phyloP scores from a whole-genome alignment of 1,140 invertebrate genomes.

The Diploscapter pachys region DNA sequence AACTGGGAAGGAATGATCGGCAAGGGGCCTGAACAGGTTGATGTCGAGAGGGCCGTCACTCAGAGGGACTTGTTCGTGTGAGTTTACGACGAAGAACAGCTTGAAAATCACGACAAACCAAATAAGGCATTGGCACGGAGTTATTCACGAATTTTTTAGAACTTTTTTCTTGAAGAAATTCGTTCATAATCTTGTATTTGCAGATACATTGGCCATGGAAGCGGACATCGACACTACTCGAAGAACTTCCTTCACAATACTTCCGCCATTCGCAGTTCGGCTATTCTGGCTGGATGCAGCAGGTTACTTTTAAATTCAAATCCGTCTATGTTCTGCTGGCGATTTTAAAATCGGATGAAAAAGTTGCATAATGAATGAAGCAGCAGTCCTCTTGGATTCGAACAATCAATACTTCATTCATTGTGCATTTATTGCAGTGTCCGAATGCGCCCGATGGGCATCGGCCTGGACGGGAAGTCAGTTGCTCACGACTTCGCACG shows the following conservation, averaged over 20 bases:
- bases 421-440: constrained; percentile 41
- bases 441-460: constrained; percentile 43
- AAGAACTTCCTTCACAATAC: constrained; percentile 22
- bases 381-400: background rate
- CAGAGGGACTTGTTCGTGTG: constrained; percentile 49
- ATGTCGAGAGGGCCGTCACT: constrained; percentile 36
- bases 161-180: constrained; percentile 26
- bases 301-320: constrained; percentile 35
- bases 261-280: no score
- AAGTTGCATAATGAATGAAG: constrained; percentile 38
- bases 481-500: constrained; percentile 49
- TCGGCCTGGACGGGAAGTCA: constrained; percentile 43
- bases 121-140: no score
- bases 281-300: no score
- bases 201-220: constrained; percentile 52
- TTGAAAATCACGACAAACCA: background rate
- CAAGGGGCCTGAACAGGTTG: constrained; percentile 27
- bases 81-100: constrained; percentile 13
- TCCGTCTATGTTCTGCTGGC: constrained; percentile 51
- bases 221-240: constrained; percentile 43
- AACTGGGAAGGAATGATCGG: constrained; percentile 44
- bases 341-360: no score
- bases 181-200: constrained; percentile 9
- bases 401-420: constrained; percentile 21
- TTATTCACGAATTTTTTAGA: no score